phyloP scores from a whole-genome alignment of 2,797 vertebrate genomes.

The Psittacula derbiana region DNA sequence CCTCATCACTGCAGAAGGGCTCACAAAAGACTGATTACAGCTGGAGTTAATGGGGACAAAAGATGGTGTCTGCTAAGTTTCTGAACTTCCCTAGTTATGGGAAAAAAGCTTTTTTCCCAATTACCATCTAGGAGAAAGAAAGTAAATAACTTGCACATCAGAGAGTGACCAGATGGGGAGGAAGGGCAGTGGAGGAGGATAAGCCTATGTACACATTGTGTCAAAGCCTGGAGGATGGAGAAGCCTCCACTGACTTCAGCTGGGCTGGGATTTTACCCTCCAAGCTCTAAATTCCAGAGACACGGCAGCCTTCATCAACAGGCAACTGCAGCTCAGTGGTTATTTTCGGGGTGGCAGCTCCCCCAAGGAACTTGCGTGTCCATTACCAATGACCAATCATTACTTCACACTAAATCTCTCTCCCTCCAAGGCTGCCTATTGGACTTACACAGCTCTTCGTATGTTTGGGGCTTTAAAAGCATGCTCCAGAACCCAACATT shows the following conservation, averaged over 20 bases:
- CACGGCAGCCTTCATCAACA: background rate
- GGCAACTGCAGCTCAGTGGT: background rate
- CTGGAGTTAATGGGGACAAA: background rate
- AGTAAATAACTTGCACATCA: background rate
- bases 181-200: background rate
- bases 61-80: background rate
- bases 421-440: background rate
- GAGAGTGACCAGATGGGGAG: background rate
- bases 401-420: background rate
- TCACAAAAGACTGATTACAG: background rate
- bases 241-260: background rate
- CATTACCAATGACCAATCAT: background rate
- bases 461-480: background rate
- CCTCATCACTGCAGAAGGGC: background rate
- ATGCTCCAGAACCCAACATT: background rate
- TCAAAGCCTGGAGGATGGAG: background rate
- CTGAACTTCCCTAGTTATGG: background rate
- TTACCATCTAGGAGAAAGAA: background rate
- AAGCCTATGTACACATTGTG: rapidly evolving
- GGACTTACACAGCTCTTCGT: background rate
- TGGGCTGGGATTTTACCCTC: background rate
- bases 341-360: background rate
- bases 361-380: background rate
- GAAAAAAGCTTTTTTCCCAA: background rate
- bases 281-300: background rate